Evolutionary conservation across 2,113 vertebrate species (phyloP).

Genomic region (Atractosteus spatula): DNA sequence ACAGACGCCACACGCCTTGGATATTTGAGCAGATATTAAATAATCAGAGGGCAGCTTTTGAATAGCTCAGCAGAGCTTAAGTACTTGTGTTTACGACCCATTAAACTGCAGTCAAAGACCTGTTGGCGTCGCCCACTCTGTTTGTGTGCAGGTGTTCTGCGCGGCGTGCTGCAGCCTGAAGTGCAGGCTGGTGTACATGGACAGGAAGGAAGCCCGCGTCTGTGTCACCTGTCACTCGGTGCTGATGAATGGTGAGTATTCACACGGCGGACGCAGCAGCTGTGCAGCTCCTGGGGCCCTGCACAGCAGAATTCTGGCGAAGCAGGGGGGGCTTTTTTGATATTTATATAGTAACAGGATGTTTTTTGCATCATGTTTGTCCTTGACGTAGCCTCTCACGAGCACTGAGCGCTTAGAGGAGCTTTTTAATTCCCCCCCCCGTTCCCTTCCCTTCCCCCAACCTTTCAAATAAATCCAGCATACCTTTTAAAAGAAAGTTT

Average conservation of each 20-base stretch:
- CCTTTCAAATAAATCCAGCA: background rate
- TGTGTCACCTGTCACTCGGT: slow-evolving; percentile 93
- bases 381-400: background rate
- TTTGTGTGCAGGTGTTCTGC: slow-evolving; percentile 82
- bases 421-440: background rate
- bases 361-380: background rate
- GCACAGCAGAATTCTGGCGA: background rate
- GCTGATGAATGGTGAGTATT: slow-evolving; percentile 82
- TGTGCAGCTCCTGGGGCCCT: background rate
- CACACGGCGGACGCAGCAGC: background rate
- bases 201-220: slow-evolving; percentile 91
- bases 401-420: too few species aligned
- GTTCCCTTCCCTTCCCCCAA: background rate
- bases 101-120: too few species aligned
- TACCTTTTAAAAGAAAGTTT: background rate
- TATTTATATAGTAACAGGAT: background rate
- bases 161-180: slow-evolving; percentile 90
- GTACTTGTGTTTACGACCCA: too few species aligned
- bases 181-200: slow-evolving; percentile 90
- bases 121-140: background rate
- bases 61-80: too few species aligned
- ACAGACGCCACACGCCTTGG: too few species aligned
- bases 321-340: background rate
- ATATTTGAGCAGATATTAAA: too few species aligned
- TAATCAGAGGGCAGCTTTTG: too few species aligned